These are phyloP conservation scores for Galerucella calmariensis DNA, from an alignment of 2,888 invertebrate species.

Conservation along the genomic window DNA sequence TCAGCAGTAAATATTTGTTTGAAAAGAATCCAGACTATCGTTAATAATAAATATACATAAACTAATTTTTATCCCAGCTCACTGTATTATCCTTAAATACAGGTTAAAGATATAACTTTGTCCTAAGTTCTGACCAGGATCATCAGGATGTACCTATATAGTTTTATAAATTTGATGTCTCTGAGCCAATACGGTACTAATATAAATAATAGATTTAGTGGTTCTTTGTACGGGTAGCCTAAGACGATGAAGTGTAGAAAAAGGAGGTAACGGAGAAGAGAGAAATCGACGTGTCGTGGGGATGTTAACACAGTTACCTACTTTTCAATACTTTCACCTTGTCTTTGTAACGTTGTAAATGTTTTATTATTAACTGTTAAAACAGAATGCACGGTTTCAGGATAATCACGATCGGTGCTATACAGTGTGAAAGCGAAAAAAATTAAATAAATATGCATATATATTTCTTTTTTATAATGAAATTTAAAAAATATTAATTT, in stretches of 20 bases:
- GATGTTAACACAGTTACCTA: conserved; percentile 64
- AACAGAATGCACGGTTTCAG: neutral
- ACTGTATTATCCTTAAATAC: too few species aligned
- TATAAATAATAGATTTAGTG: neutral
- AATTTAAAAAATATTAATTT: neutral
- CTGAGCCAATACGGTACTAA: neutral
- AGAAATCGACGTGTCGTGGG: conserved; percentile 58
- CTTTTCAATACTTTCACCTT: conserved; percentile 64
- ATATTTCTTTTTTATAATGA: too few species aligned
- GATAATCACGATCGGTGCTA: neutral
- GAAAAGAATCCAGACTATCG: too few species aligned
- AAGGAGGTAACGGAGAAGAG: conserved; percentile 44
- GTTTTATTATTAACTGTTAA: conserved; percentile 16
- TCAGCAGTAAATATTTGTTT: neutral
- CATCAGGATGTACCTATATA: too few species aligned
- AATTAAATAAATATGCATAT: conserved; percentile 8
- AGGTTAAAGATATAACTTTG: too few species aligned
- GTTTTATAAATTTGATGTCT: neutral
- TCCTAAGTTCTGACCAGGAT: too few species aligned
- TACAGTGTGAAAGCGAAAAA: conserved; percentile 19
- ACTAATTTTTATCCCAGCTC: too few species aligned
- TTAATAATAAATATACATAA: too few species aligned
- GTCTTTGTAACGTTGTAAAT: conserved; percentile 11
- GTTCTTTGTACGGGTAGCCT: conserved; percentile 39
- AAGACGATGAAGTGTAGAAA: conserved; percentile 26